These are phyloP conservation scores for Actinia equina DNA, from an alignment of 64 coral and sea anemone species.

Conservation along the genomic window DNA sequence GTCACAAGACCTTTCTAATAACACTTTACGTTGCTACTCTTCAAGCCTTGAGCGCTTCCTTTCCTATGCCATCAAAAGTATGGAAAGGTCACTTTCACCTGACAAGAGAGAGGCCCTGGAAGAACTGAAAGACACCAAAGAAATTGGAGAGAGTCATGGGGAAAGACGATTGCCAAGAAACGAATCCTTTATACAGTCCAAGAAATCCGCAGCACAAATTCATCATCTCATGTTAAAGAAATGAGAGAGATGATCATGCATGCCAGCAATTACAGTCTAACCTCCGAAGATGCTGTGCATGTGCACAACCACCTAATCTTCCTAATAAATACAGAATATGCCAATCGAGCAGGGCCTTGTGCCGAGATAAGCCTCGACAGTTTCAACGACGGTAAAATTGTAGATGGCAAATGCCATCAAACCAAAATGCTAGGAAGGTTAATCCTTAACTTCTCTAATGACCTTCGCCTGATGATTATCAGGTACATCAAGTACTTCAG, in stretches of 20 bases:
- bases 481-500: conserved; percentile 15
- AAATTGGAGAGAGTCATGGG: conserved; percentile 17
- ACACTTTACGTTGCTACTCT: too few relatives aligned
- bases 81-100: not conserved
- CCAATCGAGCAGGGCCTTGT: too few relatives aligned
- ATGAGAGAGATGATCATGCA: conserved; percentile 6
- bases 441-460: not conserved
- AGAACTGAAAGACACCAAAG: conserved; percentile 6
- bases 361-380: too few relatives aligned
- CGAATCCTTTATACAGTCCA: not conserved
- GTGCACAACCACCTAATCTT: too few relatives aligned
- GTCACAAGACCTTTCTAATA: too few relatives aligned
- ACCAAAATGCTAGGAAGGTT: not conserved
- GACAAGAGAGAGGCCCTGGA: conserved; percentile 15
- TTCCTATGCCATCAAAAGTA: too few relatives aligned
- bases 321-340: too few relatives aligned
- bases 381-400: not conserved
- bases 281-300: too few relatives aligned
- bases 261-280: conserved; percentile 1
- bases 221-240: not conserved
- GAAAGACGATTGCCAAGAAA: conserved; percentile 3
- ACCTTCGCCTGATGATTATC: not conserved
- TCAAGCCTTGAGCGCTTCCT: too few relatives aligned
- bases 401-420: not conserved
- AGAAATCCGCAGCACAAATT: not conserved